These are phyloP conservation scores for Cyaniris semiargus DNA, from an alignment of 2,888 invertebrate species.

Conservation along the genomic window DNA sequence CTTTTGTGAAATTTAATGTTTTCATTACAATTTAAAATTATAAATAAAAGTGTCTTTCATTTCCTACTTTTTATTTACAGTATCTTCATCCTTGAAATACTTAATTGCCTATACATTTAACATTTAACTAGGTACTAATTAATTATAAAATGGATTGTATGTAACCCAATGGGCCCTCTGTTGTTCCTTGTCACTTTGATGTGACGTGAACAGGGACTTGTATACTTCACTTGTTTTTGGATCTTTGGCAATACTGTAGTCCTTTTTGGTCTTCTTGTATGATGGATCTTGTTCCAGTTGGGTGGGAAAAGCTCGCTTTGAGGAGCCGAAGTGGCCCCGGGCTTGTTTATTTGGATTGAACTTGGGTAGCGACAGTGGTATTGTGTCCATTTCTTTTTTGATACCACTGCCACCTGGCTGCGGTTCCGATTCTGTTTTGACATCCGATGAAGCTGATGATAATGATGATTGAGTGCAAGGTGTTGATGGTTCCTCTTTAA, in stretches of 20 bases:
- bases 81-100: background rate
- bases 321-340: conserved; percentile 70
- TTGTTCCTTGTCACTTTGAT: conserved; percentile 92
- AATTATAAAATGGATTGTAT: conserved; percentile 97
- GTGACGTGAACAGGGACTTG: conserved; percentile 97
- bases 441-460: conserved; percentile 46
- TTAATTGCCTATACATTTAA: background rate
- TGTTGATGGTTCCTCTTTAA: conserved; percentile 52
- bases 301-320: conserved; percentile 62
- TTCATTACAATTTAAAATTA: background rate
- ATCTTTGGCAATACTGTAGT: conserved; percentile 94
- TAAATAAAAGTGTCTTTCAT: background rate
- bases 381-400: conserved; percentile 72
- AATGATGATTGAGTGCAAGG: conserved; percentile 45
- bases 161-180: conserved; percentile 98
- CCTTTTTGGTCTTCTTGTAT: conserved; percentile 87
- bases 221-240: conserved; percentile 94
- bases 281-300: conserved; percentile 82
- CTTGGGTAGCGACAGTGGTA: conserved; percentile 69
- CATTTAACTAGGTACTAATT: conserved; percentile 17
- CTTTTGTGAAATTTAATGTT: conserved; percentile 15
- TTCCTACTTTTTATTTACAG: background rate
- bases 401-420: conserved; percentile 55
- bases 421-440: conserved; percentile 65
- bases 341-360: conserved; percentile 68